Conservation (phyloP, 2,113 vertebrate genomes). For the Rhagologus leucostigma region DNA sequence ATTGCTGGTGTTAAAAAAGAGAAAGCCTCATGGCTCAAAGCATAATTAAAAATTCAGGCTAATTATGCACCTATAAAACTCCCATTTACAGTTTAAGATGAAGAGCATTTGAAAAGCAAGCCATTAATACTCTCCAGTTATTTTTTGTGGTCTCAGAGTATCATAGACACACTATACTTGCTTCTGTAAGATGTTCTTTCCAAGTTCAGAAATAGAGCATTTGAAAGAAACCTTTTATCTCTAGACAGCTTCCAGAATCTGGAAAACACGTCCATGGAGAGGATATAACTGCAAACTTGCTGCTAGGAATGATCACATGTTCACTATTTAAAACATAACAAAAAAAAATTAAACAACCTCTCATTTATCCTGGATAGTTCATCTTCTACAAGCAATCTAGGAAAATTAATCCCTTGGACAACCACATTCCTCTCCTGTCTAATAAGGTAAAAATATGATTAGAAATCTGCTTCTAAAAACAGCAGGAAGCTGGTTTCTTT, state of each 20-base stretch:
- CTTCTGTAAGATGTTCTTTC: neutral
- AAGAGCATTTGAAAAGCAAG: neutral
- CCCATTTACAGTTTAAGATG: neutral
- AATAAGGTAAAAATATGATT: neutral
- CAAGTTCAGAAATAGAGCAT: neutral
- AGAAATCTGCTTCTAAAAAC: neutral
- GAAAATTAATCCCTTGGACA: neutral
- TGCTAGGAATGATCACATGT: neutral
- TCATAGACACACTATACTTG: neutral
- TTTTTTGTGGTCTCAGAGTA: neutral
- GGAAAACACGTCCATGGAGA: neutral
- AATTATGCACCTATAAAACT: neutral
- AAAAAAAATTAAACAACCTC: neutral
- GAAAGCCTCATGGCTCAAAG: neutral
- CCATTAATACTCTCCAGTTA: neutral
- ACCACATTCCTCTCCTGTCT: neutral
- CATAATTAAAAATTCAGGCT: neutral
- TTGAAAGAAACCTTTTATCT: neutral
- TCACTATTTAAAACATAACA: neutral
- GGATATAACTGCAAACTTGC: neutral
- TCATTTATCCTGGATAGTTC: neutral
- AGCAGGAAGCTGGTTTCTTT: neutral
- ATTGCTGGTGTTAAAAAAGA: neutral
- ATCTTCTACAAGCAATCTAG: neutral
- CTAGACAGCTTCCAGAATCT: neutral